phyloP scores from a whole-genome alignment of 37 sponge, comb jelly and placozoan genomes.

The Corticium candelabrum region DNA sequence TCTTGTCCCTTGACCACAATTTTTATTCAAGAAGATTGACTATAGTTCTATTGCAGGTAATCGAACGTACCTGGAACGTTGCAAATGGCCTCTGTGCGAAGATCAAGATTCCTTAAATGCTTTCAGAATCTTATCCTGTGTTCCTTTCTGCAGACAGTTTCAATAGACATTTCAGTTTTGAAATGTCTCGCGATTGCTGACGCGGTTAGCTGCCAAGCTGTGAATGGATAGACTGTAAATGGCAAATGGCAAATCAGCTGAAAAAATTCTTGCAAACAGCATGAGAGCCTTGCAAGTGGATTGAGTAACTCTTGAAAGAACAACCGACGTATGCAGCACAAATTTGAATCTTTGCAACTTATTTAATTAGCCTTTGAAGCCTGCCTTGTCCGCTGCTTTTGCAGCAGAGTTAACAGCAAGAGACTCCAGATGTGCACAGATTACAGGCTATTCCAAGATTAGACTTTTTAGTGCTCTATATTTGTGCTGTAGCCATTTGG shows the following conservation, averaged over 20 bases:
- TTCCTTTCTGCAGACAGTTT: too few species aligned
- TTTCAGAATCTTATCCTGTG: too few species aligned
- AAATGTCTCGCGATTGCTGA: too few species aligned
- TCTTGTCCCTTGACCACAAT: too few species aligned
- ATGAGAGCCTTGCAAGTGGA: neutral
- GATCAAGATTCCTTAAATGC: too few species aligned
- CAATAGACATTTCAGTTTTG: too few species aligned
- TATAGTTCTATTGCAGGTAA: too few species aligned
- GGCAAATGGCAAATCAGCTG: neutral
- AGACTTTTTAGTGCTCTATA: conserved; percentile 20
- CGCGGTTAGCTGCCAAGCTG: too few species aligned
- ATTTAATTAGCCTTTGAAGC: conserved; percentile 17
- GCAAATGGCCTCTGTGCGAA: too few species aligned
- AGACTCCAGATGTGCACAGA: conserved; percentile 20
- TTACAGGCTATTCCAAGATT: conserved; percentile 18
- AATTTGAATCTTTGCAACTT: conserved; percentile 27
- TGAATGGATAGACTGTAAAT: neutral
- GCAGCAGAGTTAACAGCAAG: conserved; percentile 25
- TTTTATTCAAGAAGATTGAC: too few species aligned
- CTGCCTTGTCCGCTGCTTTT: conserved; percentile 10
- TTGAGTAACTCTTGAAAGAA: conserved; percentile 10
- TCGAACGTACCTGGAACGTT: too few species aligned
- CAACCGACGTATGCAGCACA: conserved; percentile 27
- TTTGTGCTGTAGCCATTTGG: conserved; percentile 31
- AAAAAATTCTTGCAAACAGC: conserved; percentile 24